phyloP scores from a whole-genome alignment of 1,140 invertebrate genomes.

The Habropoda laboriosa region DNA sequence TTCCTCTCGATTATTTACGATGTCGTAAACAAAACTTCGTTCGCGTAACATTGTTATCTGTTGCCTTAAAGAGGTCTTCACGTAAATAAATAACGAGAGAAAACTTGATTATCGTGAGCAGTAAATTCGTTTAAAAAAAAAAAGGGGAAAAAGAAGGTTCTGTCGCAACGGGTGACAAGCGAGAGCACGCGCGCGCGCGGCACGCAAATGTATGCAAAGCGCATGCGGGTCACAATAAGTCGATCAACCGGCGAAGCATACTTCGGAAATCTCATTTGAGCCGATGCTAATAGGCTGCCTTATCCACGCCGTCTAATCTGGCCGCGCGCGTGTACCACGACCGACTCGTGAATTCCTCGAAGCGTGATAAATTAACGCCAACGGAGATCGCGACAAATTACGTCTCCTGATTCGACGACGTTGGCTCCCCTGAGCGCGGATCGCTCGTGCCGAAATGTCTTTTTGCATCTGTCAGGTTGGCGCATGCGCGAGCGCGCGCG shows the following conservation, averaged over 20 bases:
- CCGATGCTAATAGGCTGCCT: conserved; percentile 43
- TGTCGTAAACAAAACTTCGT: too few species aligned
- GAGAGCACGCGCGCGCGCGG: not conserved
- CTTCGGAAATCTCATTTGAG: conserved; percentile 40
- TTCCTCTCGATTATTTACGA: too few species aligned
- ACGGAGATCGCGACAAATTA: conserved; percentile 33
- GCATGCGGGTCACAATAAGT: conserved; percentile 22
- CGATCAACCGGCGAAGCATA: conserved; percentile 14
- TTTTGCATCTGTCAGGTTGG: conserved; percentile 16
- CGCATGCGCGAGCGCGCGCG: not conserved
- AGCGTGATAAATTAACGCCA: conserved; percentile 56
- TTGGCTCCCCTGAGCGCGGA: not conserved
- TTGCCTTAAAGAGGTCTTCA: too few species aligned
- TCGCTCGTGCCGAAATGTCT: conserved; percentile 24
- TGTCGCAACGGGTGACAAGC: not conserved
- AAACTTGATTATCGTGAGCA: not conserved
- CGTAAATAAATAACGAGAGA: too few species aligned
- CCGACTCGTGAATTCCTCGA: conserved; percentile 31
- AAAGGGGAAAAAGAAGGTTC: too few species aligned
- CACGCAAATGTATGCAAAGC: conserved; percentile 38
- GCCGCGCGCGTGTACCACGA: not conserved
- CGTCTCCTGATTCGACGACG: conserved; percentile 18
- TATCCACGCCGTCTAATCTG: conserved; percentile 43
- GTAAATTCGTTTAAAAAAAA: not conserved
- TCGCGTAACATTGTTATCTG: too few species aligned